A percentile compares a stretch with the other conserved stretches of the same genome.
Conservation (phyloP, 2,888 invertebrate genomes). For the Cabera pusaria region DNA sequence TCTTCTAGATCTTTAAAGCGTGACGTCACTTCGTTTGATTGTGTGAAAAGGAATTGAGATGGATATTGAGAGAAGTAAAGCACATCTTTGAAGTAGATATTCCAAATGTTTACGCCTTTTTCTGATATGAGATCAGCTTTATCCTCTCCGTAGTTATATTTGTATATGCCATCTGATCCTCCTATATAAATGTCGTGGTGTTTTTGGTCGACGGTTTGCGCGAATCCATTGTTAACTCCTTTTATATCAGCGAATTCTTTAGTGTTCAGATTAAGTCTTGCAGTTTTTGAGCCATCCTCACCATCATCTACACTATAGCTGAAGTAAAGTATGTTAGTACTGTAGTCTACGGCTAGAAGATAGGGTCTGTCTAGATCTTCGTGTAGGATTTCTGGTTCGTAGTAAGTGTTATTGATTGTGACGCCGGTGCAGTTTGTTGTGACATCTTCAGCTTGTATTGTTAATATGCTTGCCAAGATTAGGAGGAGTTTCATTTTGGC, state of each 20-base stretch:
- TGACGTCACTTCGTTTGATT: conserved; percentile 42
- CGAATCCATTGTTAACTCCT: conserved; percentile 56
- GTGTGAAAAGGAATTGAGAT: conserved; percentile 53
- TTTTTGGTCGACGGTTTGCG: conserved; percentile 57
- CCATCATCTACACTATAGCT: conserved; percentile 51
- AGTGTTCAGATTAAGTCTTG: conserved; percentile 54
- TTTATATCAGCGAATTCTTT: conserved; percentile 53
- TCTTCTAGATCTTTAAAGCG: conserved; percentile 62
- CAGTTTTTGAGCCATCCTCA: conserved; percentile 51
- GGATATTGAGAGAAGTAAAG: conserved; percentile 61
- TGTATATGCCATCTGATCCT: conserved; percentile 60
- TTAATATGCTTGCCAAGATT: conserved; percentile 37
- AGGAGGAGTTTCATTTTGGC: conserved; percentile 44
- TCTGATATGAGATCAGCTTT: conserved; percentile 47
- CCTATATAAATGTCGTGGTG: conserved; percentile 60
- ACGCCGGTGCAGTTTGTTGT: conserved; percentile 49
- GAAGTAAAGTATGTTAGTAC: conserved; percentile 58
- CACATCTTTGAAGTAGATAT: conserved; percentile 56
- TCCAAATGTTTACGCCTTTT: conserved; percentile 55
- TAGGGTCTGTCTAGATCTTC: conserved; percentile 56
- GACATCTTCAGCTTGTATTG: conserved; percentile 45
- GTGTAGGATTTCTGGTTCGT: conserved; percentile 52
- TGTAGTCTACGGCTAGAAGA: conserved; percentile 54
- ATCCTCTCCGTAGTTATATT: conserved; percentile 51
- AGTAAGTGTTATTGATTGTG: conserved; percentile 42